Conservation (phyloP, 2,113 vertebrate genomes). For the Petrocephalus microphthalmus region DNA sequence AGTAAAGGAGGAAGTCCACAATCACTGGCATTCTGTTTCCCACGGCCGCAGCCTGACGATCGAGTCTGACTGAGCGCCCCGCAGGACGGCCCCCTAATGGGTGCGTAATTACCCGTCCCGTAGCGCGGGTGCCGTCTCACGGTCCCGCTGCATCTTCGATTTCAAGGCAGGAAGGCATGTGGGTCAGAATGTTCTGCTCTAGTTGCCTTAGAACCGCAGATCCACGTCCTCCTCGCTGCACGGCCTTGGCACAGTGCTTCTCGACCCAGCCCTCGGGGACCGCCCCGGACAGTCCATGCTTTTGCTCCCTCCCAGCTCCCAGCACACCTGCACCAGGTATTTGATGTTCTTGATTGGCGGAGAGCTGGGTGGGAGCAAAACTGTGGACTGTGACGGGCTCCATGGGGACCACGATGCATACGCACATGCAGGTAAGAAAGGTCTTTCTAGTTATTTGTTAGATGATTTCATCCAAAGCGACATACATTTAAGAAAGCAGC, state of each 20-base stretch:
- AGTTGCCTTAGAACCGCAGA: neutral
- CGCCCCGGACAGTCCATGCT: neutral
- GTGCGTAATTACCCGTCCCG: neutral
- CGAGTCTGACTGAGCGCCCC: neutral
- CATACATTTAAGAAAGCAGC: too few species aligned
- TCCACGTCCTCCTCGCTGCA: neutral
- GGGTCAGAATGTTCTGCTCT: neutral
- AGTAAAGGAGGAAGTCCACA: neutral
- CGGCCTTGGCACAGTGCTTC: neutral
- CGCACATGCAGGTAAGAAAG: too few species aligned
- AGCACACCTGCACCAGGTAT: neutral
- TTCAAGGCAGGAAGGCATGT: neutral
- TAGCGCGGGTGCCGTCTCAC: neutral
- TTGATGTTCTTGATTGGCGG: neutral
- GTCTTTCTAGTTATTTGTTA: too few species aligned
- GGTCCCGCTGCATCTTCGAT: neutral
- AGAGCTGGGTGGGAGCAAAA: neutral
- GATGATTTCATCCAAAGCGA: too few species aligned
- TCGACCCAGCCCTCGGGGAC: neutral
- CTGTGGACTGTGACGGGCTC: neutral
- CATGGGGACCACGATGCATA: neutral
- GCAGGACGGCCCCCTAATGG: neutral
- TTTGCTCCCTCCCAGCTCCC: neutral
- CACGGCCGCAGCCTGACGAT: neutral
- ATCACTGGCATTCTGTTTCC: neutral